Evolutionary conservation across 2,888 invertebrate genomes (phyloP), one percentile per base, ranked within the genome.

Genomic region (Tortrix viridana): DNA sequence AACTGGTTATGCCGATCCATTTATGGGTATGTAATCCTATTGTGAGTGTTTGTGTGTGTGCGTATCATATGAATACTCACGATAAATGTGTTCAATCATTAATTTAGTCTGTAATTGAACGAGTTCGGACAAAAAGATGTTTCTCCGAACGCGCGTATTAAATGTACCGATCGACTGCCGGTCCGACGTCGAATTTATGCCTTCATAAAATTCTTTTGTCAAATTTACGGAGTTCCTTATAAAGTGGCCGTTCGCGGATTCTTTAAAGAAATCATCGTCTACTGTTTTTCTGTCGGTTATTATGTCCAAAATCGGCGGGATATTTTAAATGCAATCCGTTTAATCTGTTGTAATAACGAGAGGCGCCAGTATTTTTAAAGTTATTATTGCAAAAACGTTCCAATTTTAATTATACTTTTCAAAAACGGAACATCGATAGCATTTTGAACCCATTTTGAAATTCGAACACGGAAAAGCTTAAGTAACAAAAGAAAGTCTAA

Each of bases 201-300:
- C 89, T 89, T 90, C 88, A 84, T 89, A 87, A 90, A 87, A 90
- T 91, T 82, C 89, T 86, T 89, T 88, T 90, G 89, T 90, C 89
- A 89, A 90, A 90, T 89, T 89, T 89, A 88, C 88, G 85, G 76
- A 79, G 84, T 77, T 84, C 85, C 83, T 80, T 79, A 84, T 83
- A 84, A 83, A 84, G 78, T 81, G 85, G 82, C 50, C 79, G 74
- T 65, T 67, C 68, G 69, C 64, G 81, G 76, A 89, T 90, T 89
- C 89, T 87, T 89, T 86, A 79, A 79, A 82, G 89, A 89, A 89
- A 87, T 84, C 86, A 86, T 82, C 81, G 81, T 75, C 80, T 82
- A 79, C 80, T 67, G 70, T 87, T 89, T 90, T 89, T 88, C 77
- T 76, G 72, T 62, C 74, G 69, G 83, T 89, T 89, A 89, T 89